phyloP scores from a whole-genome alignment of 2,113 vertebrate genomes.

The Erythrolamprus reginae region DNA sequence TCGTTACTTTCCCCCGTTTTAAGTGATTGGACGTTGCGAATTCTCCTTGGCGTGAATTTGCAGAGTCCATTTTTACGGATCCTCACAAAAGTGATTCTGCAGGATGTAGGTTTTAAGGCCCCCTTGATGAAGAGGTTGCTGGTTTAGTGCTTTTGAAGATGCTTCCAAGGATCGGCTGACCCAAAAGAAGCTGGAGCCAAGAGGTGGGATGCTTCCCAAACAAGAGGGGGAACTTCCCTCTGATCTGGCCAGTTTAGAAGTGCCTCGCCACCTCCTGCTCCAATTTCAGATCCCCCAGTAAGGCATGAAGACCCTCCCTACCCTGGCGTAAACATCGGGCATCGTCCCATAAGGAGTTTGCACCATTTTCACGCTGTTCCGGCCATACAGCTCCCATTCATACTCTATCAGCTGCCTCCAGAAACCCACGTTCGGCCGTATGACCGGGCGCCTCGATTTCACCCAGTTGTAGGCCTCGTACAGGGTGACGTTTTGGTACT shows the following conservation, averaged over 20 bases:
- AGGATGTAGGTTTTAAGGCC: constrained; percentile 26
- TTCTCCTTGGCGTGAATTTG: constrained; percentile 32
- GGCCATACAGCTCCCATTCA: constrained; percentile 93
- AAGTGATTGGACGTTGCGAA: constrained; percentile 24
- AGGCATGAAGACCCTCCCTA: constrained; percentile 86
- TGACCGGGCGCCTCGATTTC: constrained; percentile 88
- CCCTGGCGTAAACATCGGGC: constrained; percentile 91
- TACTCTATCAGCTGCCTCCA: constrained; percentile 97
- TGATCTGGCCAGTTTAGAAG: neutral
- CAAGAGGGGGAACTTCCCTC: constrained; percentile 31
- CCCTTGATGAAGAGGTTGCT: constrained; percentile 38
- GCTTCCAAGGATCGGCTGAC: constrained; percentile 45
- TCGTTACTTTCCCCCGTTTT: constrained; percentile 32
- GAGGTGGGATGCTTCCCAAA: neutral
- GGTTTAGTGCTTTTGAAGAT: constrained; percentile 55
- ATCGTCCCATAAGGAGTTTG: constrained; percentile 91
- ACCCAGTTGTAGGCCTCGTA: constrained; percentile 95
- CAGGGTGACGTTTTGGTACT: constrained; percentile 88
- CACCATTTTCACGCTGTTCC: constrained; percentile 93
- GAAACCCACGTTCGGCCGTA: constrained; percentile 94
- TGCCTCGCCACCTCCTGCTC: constrained; percentile 23
- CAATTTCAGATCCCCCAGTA: constrained; percentile 85
- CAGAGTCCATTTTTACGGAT: constrained; percentile 21
- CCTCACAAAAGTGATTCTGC: constrained; percentile 38
- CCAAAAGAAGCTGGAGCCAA: constrained; percentile 36